Evolutionary conservation across 2,113 vertebrate species (phyloP), one percentile per base, ranked within the genome.

Genomic region (Apus apus): DNA sequence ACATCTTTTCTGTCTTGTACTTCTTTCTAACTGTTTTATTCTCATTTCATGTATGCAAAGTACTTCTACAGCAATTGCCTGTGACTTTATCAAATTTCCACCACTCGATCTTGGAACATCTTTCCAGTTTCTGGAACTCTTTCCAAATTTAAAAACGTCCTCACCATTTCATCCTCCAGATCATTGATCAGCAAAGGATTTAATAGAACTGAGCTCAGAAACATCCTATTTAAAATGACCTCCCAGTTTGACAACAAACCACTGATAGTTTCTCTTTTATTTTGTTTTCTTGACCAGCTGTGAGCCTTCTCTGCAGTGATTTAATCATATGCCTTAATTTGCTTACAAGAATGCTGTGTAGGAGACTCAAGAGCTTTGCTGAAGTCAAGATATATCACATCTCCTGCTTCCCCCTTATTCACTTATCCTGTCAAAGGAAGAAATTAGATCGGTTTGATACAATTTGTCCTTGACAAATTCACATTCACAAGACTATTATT

Each of bases 381-480:
- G 77, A 93, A 95, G 95, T 94, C 95, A 94, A 95, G 94, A 97
- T 85, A 79, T 65, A 96, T 95, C 89, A 68, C 87, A 94, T 95
- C 94, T 94, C 85, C 81, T 87, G 62, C 87, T 95, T 94, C 54
- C 40, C 61, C 58, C 71, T 96, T 96, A 97, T 95, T 94, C 96
- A 93, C 87, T 97, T 97, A 95, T 57, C 62, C 91, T 94, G 95
- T 96, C 95, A 94, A 95, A 97, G 81, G 65, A 93, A 96, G 93
- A 89, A 96, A 96, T 96, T 95, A 95, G 91, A 95, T 95, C 95
- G 91, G 73, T 85, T 93, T 96, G 96, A 97, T 95, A 94, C 89
- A 95, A 97, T 97, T 96, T 96, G 94, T 95, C 94, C 94, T 91
- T 95, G 94, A 96, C 89, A 95, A 96, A 96, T 97, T 94, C 81